phyloP scores from a whole-genome alignment of 2,113 vertebrate species.

The Macquaria ambigua region DNA sequence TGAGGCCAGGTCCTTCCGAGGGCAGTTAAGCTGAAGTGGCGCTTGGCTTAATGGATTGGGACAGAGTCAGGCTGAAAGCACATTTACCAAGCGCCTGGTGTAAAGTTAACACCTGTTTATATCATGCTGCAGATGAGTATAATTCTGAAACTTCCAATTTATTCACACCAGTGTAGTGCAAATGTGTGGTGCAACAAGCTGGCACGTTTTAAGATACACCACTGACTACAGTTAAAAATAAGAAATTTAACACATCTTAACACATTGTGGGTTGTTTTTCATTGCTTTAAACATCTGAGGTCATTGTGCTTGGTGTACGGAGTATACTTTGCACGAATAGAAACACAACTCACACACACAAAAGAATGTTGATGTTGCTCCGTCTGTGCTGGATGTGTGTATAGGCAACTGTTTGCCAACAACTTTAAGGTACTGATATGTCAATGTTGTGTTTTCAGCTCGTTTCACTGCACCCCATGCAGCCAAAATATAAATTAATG shows the following conservation, averaged over 20 bases:
- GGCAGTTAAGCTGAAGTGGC: conserved; percentile 77
- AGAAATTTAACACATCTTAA: neutral
- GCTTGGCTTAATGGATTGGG: conserved; percentile 71
- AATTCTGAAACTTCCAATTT: conserved; percentile 14
- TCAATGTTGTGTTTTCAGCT: neutral
- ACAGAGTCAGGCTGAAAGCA: conserved; percentile 49
- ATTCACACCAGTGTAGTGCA: neutral
- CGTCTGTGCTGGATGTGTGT: neutral
- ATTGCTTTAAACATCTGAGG: neutral
- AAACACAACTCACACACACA: neutral
- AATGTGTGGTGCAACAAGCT: neutral
- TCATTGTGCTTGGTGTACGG: neutral
- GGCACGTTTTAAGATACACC: neutral
- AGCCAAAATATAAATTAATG: neutral
- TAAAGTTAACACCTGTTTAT: conserved; percentile 66
- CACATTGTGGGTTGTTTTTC: neutral
- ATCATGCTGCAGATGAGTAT: neutral
- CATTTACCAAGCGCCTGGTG: conserved; percentile 51
- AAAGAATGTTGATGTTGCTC: neutral
- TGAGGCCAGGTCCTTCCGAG: conserved; percentile 69
- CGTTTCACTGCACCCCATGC: neutral
- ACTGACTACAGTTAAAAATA: neutral
- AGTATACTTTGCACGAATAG: neutral
- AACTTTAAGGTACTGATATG: neutral
- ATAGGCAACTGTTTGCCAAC: neutral